Conservation (phyloP, 2,113 vertebrate species). For the Aegotheles bennettii region DNA sequence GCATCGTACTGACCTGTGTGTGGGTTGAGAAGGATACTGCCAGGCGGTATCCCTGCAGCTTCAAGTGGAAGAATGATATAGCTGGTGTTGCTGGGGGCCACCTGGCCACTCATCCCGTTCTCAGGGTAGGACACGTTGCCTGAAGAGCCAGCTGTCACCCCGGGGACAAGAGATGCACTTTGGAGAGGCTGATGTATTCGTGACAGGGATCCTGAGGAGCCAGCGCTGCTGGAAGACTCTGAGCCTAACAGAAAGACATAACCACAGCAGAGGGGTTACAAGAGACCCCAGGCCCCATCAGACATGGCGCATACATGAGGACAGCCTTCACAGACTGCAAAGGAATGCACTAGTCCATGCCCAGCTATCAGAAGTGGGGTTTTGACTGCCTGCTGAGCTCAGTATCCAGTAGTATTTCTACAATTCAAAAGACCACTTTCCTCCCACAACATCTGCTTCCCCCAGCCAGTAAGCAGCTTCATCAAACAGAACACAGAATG, state of each 20-base stretch:
- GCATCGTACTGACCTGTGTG: slow-evolving; percentile 82
- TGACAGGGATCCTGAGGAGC: slow-evolving; percentile 79
- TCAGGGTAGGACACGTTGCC: slow-evolving; percentile 70
- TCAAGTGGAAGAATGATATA: slow-evolving; percentile 87
- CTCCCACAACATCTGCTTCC: neutral
- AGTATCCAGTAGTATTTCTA: neutral
- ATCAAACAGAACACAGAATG: neutral
- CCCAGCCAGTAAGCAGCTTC: neutral
- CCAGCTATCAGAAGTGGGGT: neutral
- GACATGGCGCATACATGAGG: rapidly evolving
- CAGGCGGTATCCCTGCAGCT: slow-evolving; percentile 88
- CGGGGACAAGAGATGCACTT: slow-evolving; percentile 65
- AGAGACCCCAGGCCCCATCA: neutral
- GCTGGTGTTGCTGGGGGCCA: slow-evolving; percentile 76
- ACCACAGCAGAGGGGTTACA: neutral
- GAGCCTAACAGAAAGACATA: slow-evolving; percentile 64
- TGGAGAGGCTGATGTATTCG: slow-evolving; percentile 82
- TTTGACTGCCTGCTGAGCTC: neutral
- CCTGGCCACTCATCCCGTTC: slow-evolving; percentile 72
- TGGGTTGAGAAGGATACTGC: slow-evolving; percentile 93
- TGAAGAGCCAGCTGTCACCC: slow-evolving; percentile 63
- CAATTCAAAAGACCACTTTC: neutral
- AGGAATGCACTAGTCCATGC: neutral
- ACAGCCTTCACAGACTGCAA: neutral
- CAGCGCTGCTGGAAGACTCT: slow-evolving; percentile 81